phyloP scores from a whole-genome alignment of 2,888 invertebrate species.

The Magallana nippona region DNA sequence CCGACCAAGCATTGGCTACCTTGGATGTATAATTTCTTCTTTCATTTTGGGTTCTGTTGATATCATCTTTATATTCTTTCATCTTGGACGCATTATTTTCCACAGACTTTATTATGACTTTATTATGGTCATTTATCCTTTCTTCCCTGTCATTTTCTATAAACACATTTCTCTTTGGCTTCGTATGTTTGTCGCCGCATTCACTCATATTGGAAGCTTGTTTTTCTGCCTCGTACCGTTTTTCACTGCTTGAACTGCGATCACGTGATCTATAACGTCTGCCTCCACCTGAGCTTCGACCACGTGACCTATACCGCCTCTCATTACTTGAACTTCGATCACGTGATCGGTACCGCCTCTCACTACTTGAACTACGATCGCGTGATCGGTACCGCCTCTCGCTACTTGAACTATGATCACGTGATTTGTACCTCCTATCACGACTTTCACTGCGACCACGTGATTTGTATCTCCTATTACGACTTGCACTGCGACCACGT shows the following conservation, averaged over 20 bases:
- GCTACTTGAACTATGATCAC: background rate
- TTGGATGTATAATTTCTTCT: background rate
- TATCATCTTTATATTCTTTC: background rate
- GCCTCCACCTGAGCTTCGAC: background rate
- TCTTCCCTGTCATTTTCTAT: background rate
- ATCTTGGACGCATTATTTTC: background rate
- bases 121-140: background rate
- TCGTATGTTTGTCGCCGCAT: no score
- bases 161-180: no score
- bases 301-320: background rate
- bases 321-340: conserved; percentile 21
- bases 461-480: background rate
- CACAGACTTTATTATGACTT: background rate
- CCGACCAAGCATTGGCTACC: conserved; percentile 29
- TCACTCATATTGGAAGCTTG: no score
- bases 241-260: background rate
- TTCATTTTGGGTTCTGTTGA: background rate
- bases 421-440: background rate
- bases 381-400: background rate
- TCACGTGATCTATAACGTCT: background rate
- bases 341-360: background rate
- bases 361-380: conserved; percentile 15
- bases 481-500: background rate
- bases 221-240: no score
- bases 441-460: background rate